phyloP scores from a whole-genome alignment of 2,888 invertebrate genomes.

The Drosophila trichaetosa region DNA sequence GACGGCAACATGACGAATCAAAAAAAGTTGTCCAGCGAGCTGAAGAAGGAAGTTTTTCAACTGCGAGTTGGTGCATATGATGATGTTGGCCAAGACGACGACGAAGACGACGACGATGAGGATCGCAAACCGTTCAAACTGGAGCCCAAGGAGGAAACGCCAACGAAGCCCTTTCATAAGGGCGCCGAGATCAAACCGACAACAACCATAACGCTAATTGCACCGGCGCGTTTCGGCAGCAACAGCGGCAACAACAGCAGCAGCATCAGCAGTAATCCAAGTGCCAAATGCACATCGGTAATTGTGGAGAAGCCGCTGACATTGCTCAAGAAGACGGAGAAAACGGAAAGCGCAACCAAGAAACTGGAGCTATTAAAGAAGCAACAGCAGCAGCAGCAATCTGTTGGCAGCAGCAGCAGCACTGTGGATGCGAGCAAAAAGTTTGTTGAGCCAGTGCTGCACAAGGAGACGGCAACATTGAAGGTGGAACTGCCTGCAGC shows the following conservation, averaged over 20 bases:
- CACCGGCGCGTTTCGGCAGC: conserved; percentile 63
- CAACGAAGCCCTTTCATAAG: conserved; percentile 32
- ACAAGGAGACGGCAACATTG: conserved; percentile 70
- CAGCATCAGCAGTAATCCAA: conserved; percentile 16
- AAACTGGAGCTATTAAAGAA: conserved; percentile 40
- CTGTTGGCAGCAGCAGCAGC: conserved; percentile 15
- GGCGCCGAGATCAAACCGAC: conserved; percentile 58
- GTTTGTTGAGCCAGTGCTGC: conserved; percentile 67
- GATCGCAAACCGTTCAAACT: conserved; percentile 40
- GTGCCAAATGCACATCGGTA: conserved; percentile 73
- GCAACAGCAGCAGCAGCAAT: conserved; percentile 24
- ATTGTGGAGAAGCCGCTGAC: conserved; percentile 78
- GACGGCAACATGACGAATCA: conserved; percentile 71
- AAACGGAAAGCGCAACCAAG: conserved; percentile 26
- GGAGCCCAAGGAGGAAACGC: conserved; percentile 61
- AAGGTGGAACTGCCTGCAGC: conserved; percentile 76
- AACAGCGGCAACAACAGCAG: conserved; percentile 12
- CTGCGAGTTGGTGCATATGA: conserved; percentile 1
- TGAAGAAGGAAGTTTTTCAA: conserved; percentile 46
- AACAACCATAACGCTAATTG: conserved; percentile 39
- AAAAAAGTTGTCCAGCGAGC: conserved; percentile 51
- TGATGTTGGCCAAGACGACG: background rate
- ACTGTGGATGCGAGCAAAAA: conserved; percentile 50
- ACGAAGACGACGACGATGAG: conserved; percentile 11
- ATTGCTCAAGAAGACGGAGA: conserved; percentile 39